Evolutionary conservation across 1,140 invertebrate species (phyloP).

Genomic region (Melanaphis sacchari): DNA sequence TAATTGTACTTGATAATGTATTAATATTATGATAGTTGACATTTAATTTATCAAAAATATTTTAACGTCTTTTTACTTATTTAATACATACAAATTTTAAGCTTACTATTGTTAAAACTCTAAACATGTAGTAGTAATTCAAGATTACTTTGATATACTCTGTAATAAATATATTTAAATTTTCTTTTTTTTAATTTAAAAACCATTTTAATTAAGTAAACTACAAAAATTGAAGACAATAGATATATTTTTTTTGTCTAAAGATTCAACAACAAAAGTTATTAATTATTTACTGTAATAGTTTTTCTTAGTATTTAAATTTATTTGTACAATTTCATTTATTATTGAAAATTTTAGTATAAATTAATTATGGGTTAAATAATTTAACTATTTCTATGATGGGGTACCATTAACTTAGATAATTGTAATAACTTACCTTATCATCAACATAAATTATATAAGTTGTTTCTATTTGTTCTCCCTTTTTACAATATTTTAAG

Average conservation of each 20-base stretch:
- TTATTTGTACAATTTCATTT: not conserved
- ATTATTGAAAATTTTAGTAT: not conserved
- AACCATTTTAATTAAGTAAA: no score
- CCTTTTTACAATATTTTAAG: not conserved
- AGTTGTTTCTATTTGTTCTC: not conserved
- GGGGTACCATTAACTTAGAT: no score
- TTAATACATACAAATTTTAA: not conserved
- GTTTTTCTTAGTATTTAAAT: not conserved
- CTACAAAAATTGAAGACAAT: no score
- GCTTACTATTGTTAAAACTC: not conserved
- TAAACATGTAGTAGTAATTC: not conserved
- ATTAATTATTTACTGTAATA: not conserved
- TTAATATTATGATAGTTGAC: not conserved
- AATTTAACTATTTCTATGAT: not conserved
- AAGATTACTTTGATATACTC: no score
- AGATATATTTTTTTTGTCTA: no score
- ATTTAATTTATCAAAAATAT: not conserved
- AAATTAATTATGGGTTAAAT: not conserved
- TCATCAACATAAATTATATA: not conserved
- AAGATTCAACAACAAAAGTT: not conserved
- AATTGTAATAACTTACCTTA: no score
- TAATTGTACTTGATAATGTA: not conserved
- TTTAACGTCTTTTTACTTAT: not conserved
- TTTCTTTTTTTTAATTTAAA: no score
- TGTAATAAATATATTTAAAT: no score